Evolutionary conservation across 2,888 invertebrate species (phyloP).

Genomic region (Melanchra persicariae): DNA sequence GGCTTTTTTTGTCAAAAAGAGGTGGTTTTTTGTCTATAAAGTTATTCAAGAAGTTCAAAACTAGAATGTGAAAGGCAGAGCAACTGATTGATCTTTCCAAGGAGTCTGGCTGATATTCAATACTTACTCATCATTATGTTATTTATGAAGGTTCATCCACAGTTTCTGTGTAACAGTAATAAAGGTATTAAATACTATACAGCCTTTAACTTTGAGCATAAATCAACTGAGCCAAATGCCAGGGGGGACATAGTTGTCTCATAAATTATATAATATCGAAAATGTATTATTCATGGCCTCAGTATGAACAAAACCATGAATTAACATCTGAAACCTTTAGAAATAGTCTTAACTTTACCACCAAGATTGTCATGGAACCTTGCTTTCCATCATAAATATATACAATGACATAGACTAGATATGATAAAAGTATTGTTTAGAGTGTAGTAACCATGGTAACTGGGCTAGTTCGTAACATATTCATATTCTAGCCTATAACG

Average conservation of each 20-base stretch:
- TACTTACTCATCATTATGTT: slow-evolving; percentile 17
- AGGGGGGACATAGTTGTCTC: slow-evolving; percentile 17
- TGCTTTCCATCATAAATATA: slow-evolving; percentile 5
- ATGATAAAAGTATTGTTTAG: slow-evolving; percentile 34
- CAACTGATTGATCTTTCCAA: slow-evolving; percentile 4
- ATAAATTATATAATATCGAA: slow-evolving; percentile 30
- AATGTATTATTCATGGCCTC: slow-evolving; percentile 19
- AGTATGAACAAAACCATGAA: slow-evolving; percentile 16
- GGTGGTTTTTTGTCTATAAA: neutral
- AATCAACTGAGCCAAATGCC: slow-evolving; percentile 30
- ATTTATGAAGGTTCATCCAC: slow-evolving; percentile 25
- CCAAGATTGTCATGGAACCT: slow-evolving; percentile 1
- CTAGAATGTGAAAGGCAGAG: neutral
- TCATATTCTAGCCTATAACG: slow-evolving; percentile 31
- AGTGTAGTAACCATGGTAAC: slow-evolving; percentile 41
- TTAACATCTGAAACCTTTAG: slow-evolving; percentile 6
- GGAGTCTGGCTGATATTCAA: slow-evolving; percentile 11
- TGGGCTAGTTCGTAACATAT: slow-evolving; percentile 18
- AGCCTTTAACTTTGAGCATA: slow-evolving; percentile 37
- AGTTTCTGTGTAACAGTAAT: slow-evolving; percentile 23
- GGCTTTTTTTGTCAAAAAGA: neutral
- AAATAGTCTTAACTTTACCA: neutral
- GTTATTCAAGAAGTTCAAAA: neutral
- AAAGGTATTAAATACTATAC: slow-evolving; percentile 15
- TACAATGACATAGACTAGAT: neutral